Evolutionary conservation across 2,888 invertebrate genomes (phyloP).

Genomic region (Ophraella communa): DNA sequence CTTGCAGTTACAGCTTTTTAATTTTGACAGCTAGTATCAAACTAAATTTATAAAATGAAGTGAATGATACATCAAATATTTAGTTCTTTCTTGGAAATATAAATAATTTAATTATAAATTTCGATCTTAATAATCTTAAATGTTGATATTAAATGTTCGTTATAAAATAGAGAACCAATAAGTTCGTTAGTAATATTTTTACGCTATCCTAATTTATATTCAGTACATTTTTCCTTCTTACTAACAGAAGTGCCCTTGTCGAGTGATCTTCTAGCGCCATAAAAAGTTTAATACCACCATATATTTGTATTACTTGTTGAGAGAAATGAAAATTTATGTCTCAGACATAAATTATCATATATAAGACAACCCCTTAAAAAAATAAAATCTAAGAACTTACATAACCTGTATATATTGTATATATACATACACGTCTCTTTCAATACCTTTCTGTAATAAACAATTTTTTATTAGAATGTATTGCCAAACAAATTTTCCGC

Average conservation of each 20-base stretch:
- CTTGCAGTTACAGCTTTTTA: too few relatives aligned
- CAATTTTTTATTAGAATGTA: conserved; percentile 26
- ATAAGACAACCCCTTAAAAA: conserved; percentile 18
- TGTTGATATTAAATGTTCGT: background rate
- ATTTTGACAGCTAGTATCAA: too few relatives aligned
- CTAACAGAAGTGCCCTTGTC: conserved; percentile 22
- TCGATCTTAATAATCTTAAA: too few relatives aligned
- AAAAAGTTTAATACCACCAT: conserved; percentile 26
- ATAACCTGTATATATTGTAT: conserved; percentile 23
- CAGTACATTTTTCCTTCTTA: conserved; percentile 1
- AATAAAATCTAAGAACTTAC: conserved; percentile 22
- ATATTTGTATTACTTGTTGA: conserved; percentile 29
- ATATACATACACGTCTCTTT: conserved; percentile 5
- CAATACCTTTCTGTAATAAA: conserved; percentile 20
- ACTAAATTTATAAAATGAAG: too few relatives aligned
- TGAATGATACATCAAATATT: too few relatives aligned
- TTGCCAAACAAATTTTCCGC: conserved; percentile 44
- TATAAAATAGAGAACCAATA: background rate
- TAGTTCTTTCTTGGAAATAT: too few relatives aligned
- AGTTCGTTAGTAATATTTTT: background rate
- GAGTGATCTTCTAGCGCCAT: conserved; percentile 18
- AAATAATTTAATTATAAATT: too few relatives aligned
- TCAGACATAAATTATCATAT: conserved; percentile 17
- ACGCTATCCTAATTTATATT: conserved; percentile 11
- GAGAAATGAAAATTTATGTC: conserved; percentile 27